Percentiles rank a stretch among this genome's conserved stretches.
These are phyloP conservation scores for Steatornis caripensis DNA, from an alignment of 2,113 vertebrate species.

Conservation along the genomic window DNA sequence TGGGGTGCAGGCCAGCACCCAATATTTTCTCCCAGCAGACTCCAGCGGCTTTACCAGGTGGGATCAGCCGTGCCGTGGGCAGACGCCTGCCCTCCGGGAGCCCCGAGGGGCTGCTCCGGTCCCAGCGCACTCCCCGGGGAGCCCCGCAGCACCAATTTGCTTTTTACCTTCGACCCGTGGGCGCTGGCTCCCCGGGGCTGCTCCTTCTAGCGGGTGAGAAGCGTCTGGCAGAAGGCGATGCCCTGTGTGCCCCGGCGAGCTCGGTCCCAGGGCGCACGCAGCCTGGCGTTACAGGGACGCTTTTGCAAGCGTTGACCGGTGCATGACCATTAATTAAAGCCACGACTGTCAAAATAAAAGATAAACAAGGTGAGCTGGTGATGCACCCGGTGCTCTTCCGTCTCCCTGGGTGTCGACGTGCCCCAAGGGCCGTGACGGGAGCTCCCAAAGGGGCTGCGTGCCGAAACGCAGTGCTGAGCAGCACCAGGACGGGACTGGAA, in stretches of 20 bases:
- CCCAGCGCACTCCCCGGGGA: fast-evolving
- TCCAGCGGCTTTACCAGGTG: background rate
- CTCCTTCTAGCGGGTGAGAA: background rate
- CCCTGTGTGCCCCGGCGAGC: fast-evolving
- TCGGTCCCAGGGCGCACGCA: fast-evolving
- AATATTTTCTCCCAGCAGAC: background rate
- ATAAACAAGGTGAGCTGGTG: background rate
- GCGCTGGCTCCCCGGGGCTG: background rate
- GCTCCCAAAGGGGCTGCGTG: background rate
- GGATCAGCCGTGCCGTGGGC: fast-evolving
- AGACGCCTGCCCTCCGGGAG: background rate
- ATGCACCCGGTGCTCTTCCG: background rate
- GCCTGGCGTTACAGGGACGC: fast-evolving
- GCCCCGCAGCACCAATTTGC: background rate
- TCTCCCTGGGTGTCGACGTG: background rate
- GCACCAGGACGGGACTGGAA: background rate
- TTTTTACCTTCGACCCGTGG: background rate
- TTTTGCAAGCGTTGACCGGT: fast-evolving
- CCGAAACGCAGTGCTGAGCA: background rate
- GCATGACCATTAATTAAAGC: background rate
- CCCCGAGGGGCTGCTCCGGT: background rate
- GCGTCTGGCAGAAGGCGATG: background rate
- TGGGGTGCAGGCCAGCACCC: background rate
- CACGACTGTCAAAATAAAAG: background rate
- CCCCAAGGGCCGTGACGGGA: fast-evolving